These are phyloP conservation scores for Trichonephila clavata DNA, from an alignment of 1,140 invertebrate species.

Conservation along the genomic window DNA sequence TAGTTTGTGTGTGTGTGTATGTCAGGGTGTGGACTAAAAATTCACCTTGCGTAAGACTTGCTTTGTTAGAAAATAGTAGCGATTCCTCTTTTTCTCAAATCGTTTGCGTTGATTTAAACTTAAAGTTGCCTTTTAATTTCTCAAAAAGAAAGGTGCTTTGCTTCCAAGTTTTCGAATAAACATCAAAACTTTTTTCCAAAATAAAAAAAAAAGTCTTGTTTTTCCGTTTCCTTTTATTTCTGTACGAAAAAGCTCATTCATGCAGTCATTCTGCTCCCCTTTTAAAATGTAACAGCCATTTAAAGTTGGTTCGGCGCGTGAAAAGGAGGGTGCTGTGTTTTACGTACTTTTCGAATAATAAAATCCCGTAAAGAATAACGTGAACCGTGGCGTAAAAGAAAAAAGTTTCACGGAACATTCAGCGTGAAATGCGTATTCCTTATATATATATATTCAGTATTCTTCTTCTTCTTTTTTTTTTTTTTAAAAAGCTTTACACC, in stretches of 20 bases:
- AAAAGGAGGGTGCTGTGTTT: not conserved
- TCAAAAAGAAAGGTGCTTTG: too few species aligned
- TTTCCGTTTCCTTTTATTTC: not conserved
- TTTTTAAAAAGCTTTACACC: not conserved
- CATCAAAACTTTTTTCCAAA: too few species aligned
- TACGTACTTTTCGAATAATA: slow-evolving; percentile 1
- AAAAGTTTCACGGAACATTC: slow-evolving; percentile 16
- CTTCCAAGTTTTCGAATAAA: too few species aligned
- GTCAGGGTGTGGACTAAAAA: too few species aligned
- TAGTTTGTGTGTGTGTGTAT: too few species aligned
- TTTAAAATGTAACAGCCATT: slow-evolving; percentile 2
- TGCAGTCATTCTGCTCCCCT: not conserved
- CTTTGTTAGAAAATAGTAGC: too few species aligned
- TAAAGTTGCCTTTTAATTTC: too few species aligned
- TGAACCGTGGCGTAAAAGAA: not conserved
- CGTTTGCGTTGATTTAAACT: too few species aligned
- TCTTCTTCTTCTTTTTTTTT: not conserved
- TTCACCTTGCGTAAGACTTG: too few species aligned
- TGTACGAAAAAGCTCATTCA: not conserved
- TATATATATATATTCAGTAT: not conserved
- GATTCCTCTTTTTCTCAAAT: too few species aligned
- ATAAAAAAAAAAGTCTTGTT: too few species aligned
- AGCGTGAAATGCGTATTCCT: not conserved
- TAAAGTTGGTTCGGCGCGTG: not conserved
- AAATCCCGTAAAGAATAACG: not conserved